These are phyloP conservation scores for Drosophila willistoni DNA, from an alignment of 1,140 invertebrate genomes.

Conservation along the genomic window DNA sequence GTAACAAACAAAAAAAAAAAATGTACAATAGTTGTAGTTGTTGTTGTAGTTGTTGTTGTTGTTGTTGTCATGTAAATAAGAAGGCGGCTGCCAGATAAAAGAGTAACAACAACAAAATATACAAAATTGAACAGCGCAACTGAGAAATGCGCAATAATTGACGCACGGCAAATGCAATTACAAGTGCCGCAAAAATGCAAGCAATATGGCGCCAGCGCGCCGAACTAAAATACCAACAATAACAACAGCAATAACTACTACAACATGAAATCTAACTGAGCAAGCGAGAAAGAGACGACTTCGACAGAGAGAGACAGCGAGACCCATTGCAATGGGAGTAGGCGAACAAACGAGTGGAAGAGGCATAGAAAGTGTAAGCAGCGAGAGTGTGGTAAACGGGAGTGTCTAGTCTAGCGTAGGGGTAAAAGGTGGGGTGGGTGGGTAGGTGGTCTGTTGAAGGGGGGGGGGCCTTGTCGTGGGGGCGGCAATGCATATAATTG, in stretches of 20 bases:
- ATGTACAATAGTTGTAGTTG: slow-evolving; percentile 57
- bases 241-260: not conserved
- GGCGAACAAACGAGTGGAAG: not conserved
- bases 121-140: slow-evolving; percentile 71
- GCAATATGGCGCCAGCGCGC: slow-evolving; percentile 32
- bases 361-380: not conserved
- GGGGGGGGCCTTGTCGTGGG: not conserved
- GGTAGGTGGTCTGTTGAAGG: too few species aligned
- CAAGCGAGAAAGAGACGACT: not conserved
- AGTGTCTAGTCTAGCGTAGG: not conserved
- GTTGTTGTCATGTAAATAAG: slow-evolving; percentile 68
- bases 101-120: slow-evolving; percentile 29
- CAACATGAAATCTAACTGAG: not conserved
- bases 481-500: slow-evolving; percentile 67
- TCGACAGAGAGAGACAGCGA: not conserved
- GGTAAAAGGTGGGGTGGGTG: too few species aligned
- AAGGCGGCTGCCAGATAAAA: slow-evolving; percentile 77
- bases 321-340: not conserved
- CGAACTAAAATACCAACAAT: too few species aligned
- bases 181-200: slow-evolving; percentile 35
- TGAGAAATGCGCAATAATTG: slow-evolving; percentile 79
- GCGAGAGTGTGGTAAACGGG: not conserved
- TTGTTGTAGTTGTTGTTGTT: slow-evolving; percentile 14
- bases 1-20: too few species aligned
- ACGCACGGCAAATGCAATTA: slow-evolving; percentile 79